Percentiles rank a stretch among this genome's conserved stretches.
Conservation (phyloP, 2,888 invertebrate species). For the Eudasyphora cyanicolor region DNA sequence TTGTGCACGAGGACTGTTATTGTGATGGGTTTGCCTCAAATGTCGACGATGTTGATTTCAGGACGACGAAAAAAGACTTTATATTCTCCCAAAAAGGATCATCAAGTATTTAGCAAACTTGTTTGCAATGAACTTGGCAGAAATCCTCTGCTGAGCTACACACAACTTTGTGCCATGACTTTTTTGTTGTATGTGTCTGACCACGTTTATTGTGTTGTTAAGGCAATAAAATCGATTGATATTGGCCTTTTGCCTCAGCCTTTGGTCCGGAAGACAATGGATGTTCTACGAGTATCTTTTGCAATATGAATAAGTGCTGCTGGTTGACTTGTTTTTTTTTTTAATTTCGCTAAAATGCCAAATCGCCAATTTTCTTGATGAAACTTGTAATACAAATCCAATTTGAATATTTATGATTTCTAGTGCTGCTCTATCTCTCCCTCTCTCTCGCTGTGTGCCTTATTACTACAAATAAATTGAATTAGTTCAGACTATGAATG, state of each 20-base stretch:
- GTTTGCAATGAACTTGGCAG: slow-evolving; percentile 62
- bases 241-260: slow-evolving; percentile 47
- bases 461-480: background rate
- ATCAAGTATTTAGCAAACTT: slow-evolving; percentile 58
- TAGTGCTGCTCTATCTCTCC: too few species aligned
- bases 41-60: slow-evolving; percentile 60
- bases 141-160: slow-evolving; percentile 60
- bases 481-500: slow-evolving; percentile 24
- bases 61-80: slow-evolving; percentile 50
- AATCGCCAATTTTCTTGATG: background rate
- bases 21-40: slow-evolving; percentile 53
- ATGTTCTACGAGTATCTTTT: background rate
- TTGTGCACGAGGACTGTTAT: slow-evolving; percentile 33
- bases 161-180: slow-evolving; percentile 33
- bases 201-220: slow-evolving; percentile 61
- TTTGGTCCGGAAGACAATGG: background rate
- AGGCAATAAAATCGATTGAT: slow-evolving; percentile 63
- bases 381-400: background rate
- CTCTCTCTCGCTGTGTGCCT: too few species aligned
- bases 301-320: background rate
- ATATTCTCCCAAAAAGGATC: slow-evolving; percentile 56
- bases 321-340: slow-evolving; percentile 10
- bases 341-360: slow-evolving; percentile 1
- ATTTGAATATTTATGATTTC: slow-evolving; percentile 15
- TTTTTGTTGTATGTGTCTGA: slow-evolving; percentile 49